These are phyloP conservation scores for Spea hammondii DNA, from an alignment of 2,797 vertebrate genomes.

Conservation along the genomic window DNA sequence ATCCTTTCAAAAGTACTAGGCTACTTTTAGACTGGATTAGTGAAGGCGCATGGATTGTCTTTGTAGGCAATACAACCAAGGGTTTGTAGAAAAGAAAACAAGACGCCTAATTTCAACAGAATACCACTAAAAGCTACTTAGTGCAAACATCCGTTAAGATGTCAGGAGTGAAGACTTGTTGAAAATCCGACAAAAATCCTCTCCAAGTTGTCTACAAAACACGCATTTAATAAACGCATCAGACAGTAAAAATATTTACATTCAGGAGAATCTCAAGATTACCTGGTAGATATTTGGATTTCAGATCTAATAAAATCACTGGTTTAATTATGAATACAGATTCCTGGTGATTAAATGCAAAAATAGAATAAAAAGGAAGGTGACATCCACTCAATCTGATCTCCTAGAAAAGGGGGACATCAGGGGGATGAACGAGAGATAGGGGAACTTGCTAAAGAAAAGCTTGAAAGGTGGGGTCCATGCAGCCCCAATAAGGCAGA, in stretches of 20 bases:
- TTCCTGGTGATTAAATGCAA: too few species aligned
- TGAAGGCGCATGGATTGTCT: conserved; percentile 65
- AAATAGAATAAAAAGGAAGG: too few species aligned
- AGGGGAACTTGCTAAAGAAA: too few species aligned
- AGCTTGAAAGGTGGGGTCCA: too few species aligned
- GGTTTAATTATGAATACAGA: too few species aligned
- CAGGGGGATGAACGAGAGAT: too few species aligned
- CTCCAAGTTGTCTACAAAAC: conserved; percentile 62
- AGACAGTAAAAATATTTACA: neutral
- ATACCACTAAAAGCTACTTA: conserved; percentile 68
- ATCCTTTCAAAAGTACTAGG: conserved; percentile 65
- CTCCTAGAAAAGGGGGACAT: too few species aligned
- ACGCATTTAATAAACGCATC: conserved; percentile 15
- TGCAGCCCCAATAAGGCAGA: too few species aligned
- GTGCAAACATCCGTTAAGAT: conserved; percentile 72
- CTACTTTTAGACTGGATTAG: conserved; percentile 70
- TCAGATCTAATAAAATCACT: neutral
- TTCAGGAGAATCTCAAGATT: neutral
- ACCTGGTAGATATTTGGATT: neutral
- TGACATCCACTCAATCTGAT: too few species aligned
- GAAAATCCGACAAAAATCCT: conserved; percentile 60
- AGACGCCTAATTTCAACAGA: conserved; percentile 66
- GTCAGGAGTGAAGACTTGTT: conserved; percentile 64
- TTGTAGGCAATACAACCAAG: conserved; percentile 68
- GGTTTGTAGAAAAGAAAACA: conserved; percentile 67